Percentiles rank a stretch among this genome's conserved stretches.
Conservation (phyloP, 2,888 invertebrate species). For the Agonopterix heracliana region DNA sequence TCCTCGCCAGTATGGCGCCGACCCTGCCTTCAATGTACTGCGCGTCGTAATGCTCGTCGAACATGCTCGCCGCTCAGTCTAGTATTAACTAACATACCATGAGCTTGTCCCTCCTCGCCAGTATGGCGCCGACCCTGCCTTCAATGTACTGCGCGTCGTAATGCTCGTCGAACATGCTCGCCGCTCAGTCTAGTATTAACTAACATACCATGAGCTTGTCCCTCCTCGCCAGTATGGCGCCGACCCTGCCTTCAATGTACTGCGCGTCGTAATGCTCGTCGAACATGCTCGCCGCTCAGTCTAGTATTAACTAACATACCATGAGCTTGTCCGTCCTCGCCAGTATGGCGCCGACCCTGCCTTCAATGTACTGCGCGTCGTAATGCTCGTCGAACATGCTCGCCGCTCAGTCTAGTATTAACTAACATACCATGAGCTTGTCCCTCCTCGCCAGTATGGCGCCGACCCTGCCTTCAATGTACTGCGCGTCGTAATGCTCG, state of each 20-base stretch:
- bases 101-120: conserved; percentile 81
- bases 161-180: conserved; percentile 80
- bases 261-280: conserved; percentile 82
- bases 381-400: conserved; percentile 82
- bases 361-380: conserved; percentile 80
- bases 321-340: conserved; percentile 82
- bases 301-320: too few species aligned
- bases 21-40: conserved; percentile 81
- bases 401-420: too few species aligned
- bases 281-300: conserved; percentile 80
- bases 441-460: conserved; percentile 81
- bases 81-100: too few species aligned
- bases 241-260: conserved; percentile 80
- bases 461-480: conserved; percentile 80
- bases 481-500: conserved; percentile 82
- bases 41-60: conserved; percentile 83
- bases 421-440: conserved; percentile 82
- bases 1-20: conserved; percentile 78
- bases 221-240: conserved; percentile 79
- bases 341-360: conserved; percentile 79
- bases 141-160: conserved; percentile 83
- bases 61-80: conserved; percentile 79
- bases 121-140: conserved; percentile 79
- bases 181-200: too few species aligned
- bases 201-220: conserved; percentile 84